phyloP scores from a whole-genome alignment of 1,140 invertebrate genomes.

The Leptonema lineaticorne region DNA sequence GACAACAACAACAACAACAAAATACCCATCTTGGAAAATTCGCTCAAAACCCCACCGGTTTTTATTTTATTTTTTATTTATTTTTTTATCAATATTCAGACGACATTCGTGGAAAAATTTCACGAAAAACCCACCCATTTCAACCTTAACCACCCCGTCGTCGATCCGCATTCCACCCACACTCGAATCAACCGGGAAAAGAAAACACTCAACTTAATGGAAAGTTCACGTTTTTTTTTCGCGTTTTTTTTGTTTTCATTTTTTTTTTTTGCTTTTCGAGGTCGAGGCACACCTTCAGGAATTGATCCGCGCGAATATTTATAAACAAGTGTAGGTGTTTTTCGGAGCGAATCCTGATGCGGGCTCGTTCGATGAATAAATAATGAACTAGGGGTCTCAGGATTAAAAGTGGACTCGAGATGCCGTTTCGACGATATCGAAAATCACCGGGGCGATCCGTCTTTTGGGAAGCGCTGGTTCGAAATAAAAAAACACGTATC shows the following conservation, averaged over 20 bases:
- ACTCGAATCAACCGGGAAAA: not conserved
- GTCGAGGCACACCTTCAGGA: not conserved
- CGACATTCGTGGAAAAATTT: conserved; percentile 8
- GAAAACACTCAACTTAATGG: conserved; percentile 16
- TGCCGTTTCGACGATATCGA: not conserved
- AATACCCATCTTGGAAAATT: too few species aligned
- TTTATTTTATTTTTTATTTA: not conserved
- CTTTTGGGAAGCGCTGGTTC: too few species aligned
- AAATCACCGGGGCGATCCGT: not conserved
- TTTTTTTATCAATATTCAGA: conserved; percentile 10
- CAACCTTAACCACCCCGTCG: too few species aligned
- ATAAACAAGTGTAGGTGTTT: not conserved
- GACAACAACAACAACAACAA: too few species aligned
- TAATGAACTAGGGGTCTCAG: not conserved
- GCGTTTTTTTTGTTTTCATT: not conserved
- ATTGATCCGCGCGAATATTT: not conserved
- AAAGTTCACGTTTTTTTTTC: not conserved
- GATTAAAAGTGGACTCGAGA: not conserved
- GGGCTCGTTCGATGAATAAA: not conserved
- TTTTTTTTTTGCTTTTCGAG: too few species aligned
- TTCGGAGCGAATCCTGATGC: not conserved
- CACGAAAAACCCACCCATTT: too few species aligned
- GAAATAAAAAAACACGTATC: too few species aligned
- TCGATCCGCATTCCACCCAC: too few species aligned
- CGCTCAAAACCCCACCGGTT: not conserved